Evolutionary conservation across 2,113 vertebrate genomes (phyloP).

Genomic region (Crotophaga sulcirostris): DNA sequence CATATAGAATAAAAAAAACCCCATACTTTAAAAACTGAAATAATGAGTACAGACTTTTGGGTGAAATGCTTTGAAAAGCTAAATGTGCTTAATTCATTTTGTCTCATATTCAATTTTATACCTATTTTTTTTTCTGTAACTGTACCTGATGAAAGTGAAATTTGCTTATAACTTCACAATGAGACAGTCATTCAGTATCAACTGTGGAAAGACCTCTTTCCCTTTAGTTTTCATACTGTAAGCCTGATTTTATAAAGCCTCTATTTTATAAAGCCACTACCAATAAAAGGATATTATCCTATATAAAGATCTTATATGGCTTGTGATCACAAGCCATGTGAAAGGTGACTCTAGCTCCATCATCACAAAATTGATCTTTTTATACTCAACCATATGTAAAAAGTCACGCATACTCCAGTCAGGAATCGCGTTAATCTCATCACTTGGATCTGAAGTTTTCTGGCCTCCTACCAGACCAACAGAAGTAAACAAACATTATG

Average conservation of each 20-base stretch:
- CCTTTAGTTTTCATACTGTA: not conserved
- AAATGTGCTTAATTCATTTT: not conserved
- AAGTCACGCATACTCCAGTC: not conserved
- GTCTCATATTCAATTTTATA: not conserved
- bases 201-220: not conserved
- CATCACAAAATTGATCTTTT: not conserved
- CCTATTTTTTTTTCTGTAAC: not conserved
- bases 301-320: too few relatives aligned
- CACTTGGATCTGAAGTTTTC: not conserved
- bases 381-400: not conserved
- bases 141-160: not conserved
- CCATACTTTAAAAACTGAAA: not conserved
- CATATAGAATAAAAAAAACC: not conserved
- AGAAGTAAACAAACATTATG: not conserved
- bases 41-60: not conserved
- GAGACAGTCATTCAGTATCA: not conserved
- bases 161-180: not conserved
- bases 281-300: too few relatives aligned
- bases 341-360: not conserved
- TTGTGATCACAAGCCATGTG: not conserved
- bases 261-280: too few relatives aligned
- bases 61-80: not conserved
- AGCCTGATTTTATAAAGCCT: not conserved
- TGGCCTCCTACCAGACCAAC: not conserved
- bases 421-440: not conserved